phyloP scores from a whole-genome alignment of 2,113 vertebrate genomes.

The Speoplatyrhinus poulsoni region DNA sequence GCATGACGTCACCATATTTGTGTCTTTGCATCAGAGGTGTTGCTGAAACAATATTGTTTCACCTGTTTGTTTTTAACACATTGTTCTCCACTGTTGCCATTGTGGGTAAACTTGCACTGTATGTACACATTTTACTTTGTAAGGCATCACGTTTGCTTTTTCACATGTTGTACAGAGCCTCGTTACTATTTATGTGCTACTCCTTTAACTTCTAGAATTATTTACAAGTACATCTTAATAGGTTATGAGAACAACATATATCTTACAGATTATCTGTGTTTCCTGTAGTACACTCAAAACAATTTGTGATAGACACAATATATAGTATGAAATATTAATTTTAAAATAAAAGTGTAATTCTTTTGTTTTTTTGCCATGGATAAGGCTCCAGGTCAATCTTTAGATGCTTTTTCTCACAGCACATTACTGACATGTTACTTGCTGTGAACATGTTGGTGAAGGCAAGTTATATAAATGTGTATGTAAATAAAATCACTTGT shows the following conservation, averaged over 20 bases:
- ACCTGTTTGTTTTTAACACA: background rate
- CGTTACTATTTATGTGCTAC: conserved; percentile 65
- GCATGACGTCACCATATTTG: conserved; percentile 62
- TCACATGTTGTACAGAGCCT: conserved; percentile 76
- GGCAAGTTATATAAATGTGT: conserved; percentile 31
- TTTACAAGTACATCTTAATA: conserved; percentile 41
- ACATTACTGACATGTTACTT: conserved; percentile 16
- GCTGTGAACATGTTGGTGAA: conserved; percentile 7
- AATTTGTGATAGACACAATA: conserved; percentile 40
- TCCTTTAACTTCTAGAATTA: conserved; percentile 42
- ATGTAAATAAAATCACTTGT: conserved; percentile 66
- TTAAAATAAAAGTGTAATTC: conserved; percentile 14
- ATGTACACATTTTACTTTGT: conserved; percentile 22
- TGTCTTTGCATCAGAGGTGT: conserved; percentile 64
- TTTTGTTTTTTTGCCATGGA: conserved; percentile 7
- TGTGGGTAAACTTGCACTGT: conserved; percentile 6
- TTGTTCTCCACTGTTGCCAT: conserved; percentile 15
- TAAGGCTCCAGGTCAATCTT: background rate
- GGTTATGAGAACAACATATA: conserved; percentile 33
- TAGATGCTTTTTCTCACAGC: background rate
- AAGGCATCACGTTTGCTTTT: conserved; percentile 30
- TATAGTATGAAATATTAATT: conserved; percentile 5
- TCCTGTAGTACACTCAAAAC: conserved; percentile 42
- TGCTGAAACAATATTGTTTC: conserved; percentile 6
- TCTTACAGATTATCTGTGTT: conserved; percentile 42